Conservation (phyloP, 1,140 invertebrate species). For the Uloborus diversus region DNA sequence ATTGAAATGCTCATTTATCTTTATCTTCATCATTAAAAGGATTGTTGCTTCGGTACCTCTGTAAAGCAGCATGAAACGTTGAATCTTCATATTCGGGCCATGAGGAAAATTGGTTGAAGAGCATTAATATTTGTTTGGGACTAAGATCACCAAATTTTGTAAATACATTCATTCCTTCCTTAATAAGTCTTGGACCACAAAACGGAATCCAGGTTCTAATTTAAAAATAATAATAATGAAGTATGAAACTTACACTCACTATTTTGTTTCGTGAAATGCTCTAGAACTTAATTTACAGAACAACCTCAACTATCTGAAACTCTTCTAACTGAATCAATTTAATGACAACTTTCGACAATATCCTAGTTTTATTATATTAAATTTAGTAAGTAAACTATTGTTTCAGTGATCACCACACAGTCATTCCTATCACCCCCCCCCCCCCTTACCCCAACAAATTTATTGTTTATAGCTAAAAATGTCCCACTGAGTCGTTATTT, state of each 20-base stretch:
- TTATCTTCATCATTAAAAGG: background rate
- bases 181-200: slow-evolving; percentile 72
- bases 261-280: background rate
- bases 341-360: background rate
- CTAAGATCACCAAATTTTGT: slow-evolving; percentile 72
- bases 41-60: background rate
- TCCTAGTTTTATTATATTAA: background rate
- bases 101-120: slow-evolving; percentile 67
- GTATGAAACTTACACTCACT: background rate
- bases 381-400: background rate
- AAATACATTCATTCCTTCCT: slow-evolving; percentile 72
- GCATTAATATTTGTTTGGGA: slow-evolving; percentile 69
- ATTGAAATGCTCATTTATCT: no score
- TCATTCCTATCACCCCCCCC: no score
- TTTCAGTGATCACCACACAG: background rate
- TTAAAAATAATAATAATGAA: background rate
- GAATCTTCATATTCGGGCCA: slow-evolving; percentile 71
- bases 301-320: background rate
- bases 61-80: background rate
- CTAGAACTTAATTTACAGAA: background rate
- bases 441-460: no score
- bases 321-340: background rate
- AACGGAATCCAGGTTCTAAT: slow-evolving; percentile 72
- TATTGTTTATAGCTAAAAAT: no score
- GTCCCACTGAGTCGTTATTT: no score